Base-by-base conservation (phyloP, 2,888 invertebrate genomes). In the Apamea epomidion region DNA sequence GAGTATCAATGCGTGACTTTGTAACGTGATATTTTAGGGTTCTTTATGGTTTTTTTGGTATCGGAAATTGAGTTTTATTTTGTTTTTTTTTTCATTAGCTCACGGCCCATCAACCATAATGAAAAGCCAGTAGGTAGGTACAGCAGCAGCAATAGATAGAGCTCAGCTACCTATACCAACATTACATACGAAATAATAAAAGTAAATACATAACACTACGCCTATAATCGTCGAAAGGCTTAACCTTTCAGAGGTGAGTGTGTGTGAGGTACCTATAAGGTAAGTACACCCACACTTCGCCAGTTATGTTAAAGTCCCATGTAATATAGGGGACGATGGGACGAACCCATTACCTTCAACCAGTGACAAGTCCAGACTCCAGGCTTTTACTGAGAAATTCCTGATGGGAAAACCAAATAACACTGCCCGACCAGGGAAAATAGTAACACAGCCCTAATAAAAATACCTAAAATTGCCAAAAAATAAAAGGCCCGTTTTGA, bases 1-100 rank as follows among this genome's bases (percentile, higher is more conserved):
- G 89, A 81, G 89, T 91, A 93, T 91, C 92, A 85, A 89, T 84
- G 93, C 92, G 91, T 92, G 85, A 93, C 94, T 93, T 93, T 93
- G 82, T 86, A 86, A 88, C 79, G 73, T 48, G 71, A 87, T 83
- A 80, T 80, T 86, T 86, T 89, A 88, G 83, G 88, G 87, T 78
- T 85, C 81, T 58, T 64, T 78, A 29, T 42, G 45, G 29, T 5
- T 25, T 80, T 80, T 78, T 67, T 48, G 21, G 10, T 14, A 25
- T 10, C 18, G 25, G 0, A 42, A 32, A 32, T n/a, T n/a, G 5
- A 10, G n/a, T 60, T 74, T 16, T 21, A 64, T 29, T 42, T 29
- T 73, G 1, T 18, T 6, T 51, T 21, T 6, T 42, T 16, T n/a
- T n/a, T n/a, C n/a, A n/a, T n/a, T n/a, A n/a, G n/a, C n/a, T n/a